A percentile compares a stretch with the other conserved stretches of the same genome.
Evolutionary conservation across 2,797 vertebrate species (phyloP).

Genomic region (Tachyglossus aculeatus): DNA sequence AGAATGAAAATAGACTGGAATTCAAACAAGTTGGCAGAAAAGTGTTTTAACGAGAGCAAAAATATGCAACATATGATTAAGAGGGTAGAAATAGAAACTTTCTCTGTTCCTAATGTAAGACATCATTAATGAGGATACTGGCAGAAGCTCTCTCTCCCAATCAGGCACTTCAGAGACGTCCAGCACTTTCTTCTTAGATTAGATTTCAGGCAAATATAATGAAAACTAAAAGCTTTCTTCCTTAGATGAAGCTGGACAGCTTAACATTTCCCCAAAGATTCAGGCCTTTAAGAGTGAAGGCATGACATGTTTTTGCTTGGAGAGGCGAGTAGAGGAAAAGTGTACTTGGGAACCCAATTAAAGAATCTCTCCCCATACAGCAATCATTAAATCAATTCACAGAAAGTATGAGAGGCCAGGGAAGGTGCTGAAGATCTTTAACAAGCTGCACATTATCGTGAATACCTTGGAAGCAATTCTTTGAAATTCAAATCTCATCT

Average conservation of each 20-base stretch:
- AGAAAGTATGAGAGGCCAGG: slow-evolving; percentile 7
- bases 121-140: neutral
- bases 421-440: slow-evolving; percentile 12
- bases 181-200: neutral
- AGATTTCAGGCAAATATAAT: neutral
- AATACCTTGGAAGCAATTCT: neutral
- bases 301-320: slow-evolving; percentile 16
- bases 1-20: neutral
- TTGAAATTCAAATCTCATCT: neutral
- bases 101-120: neutral
- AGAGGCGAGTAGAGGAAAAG: neutral
- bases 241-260: slow-evolving; percentile 1
- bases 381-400: slow-evolving; percentile 8
- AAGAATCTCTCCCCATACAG: slow-evolving; percentile 7
- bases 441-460: neutral
- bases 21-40: neutral
- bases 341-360: slow-evolving; percentile 7
- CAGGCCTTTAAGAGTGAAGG: neutral
- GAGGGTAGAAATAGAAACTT: neutral
- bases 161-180: neutral
- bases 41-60: neutral
- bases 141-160: neutral
- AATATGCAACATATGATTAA: neutral
- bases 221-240: neutral
- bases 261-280: slow-evolving; percentile 23